Conservation (phyloP, 1,140 invertebrate species). For the Luehdorfia chinensis region DNA sequence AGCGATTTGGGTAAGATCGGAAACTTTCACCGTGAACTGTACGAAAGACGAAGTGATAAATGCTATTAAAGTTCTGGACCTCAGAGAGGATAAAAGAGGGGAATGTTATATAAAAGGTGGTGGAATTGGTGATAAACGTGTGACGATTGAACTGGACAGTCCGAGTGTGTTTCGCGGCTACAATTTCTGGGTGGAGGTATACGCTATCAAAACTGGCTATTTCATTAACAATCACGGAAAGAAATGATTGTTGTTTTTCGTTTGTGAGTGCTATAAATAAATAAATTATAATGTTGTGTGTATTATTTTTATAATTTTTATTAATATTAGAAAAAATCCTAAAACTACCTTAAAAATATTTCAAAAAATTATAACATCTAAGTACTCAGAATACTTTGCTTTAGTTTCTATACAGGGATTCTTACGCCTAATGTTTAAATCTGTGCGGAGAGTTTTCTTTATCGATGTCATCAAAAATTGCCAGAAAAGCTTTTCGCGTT, state of each 20-base stretch:
- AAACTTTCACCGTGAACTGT: conserved; percentile 51
- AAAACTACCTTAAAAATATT: too few species aligned
- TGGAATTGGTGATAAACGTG: conserved; percentile 50
- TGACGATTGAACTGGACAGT: conserved; percentile 50
- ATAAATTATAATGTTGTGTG: not conserved
- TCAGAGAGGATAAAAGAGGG: conserved; percentile 53
- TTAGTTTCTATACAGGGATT: too few species aligned
- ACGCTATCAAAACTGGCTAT: conserved; percentile 20
- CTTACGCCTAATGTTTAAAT: too few species aligned
- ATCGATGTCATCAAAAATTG: too few species aligned
- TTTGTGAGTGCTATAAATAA: not conserved
- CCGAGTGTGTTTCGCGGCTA: conserved; percentile 61
- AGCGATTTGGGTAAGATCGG: conserved; percentile 56
- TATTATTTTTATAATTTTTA: not conserved
- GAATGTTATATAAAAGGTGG: conserved; percentile 53
- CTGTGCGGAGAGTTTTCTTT: too few species aligned
- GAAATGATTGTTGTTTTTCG: too few species aligned
- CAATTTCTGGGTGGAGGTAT: conserved; percentile 60
- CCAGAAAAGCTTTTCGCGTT: too few species aligned
- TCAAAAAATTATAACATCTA: too few species aligned
- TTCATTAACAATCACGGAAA: conserved; percentile 11
- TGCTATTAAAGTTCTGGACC: conserved; percentile 50
- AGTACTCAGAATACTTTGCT: too few species aligned
- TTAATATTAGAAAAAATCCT: conserved; percentile 1
- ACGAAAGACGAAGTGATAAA: conserved; percentile 48